Evolutionary conservation across 2,113 vertebrate species (phyloP).

Genomic region (Calidris pygmaea): DNA sequence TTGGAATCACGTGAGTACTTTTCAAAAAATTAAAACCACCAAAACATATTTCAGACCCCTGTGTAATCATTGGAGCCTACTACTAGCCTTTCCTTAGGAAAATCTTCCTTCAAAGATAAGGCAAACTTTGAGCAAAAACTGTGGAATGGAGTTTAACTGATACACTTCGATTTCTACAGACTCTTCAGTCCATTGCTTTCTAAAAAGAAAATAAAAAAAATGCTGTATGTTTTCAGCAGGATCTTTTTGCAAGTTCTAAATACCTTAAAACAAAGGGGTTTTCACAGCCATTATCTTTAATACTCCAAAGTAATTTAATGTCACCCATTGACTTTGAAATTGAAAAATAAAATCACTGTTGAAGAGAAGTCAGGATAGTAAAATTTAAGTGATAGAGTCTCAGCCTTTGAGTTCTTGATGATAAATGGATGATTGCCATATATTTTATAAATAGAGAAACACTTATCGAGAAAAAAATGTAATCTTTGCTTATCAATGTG

Average conservation of each 20-base stretch:
- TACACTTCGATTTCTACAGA: not conserved
- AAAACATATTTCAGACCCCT: not conserved
- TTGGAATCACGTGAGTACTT: not conserved
- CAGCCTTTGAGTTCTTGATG: not conserved
- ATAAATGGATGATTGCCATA: not conserved
- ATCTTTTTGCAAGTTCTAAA: not conserved
- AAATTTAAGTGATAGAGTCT: not conserved
- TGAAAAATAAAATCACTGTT: not conserved
- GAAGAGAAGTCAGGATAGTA: not conserved
- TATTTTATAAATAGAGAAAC: not conserved
- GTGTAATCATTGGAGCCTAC: not conserved
- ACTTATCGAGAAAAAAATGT: not conserved
- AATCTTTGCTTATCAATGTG: not conserved
- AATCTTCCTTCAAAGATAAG: not conserved
- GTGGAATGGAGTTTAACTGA: not conserved
- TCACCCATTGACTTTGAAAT: not conserved
- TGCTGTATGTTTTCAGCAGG: not conserved
- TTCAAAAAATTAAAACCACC: not conserved
- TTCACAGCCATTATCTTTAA: not conserved
- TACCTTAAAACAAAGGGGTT: not conserved
- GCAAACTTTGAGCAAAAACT: not conserved
- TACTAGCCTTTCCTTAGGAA: not conserved
- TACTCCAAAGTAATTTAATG: not conserved
- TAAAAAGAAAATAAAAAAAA: not conserved
- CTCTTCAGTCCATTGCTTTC: not conserved